Percentiles rank a stretch among this genome's conserved stretches.
Conservation (phyloP, 1,140 invertebrate genomes). For the Scaptomyza montana region DNA sequence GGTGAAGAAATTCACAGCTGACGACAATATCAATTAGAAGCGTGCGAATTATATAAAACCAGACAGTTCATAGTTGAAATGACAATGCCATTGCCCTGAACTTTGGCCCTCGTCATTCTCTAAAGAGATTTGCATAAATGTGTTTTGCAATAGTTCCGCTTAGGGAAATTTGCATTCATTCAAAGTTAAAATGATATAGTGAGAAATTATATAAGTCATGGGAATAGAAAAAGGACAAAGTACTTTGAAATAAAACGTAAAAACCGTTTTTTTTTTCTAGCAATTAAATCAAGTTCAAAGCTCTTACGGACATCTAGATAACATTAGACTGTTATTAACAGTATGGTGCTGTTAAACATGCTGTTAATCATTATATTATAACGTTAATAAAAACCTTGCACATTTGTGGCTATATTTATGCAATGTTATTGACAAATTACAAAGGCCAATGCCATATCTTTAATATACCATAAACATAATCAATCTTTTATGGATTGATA, state of each 20-base stretch:
- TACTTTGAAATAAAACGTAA: too few relatives aligned
- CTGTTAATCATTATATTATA: neutral
- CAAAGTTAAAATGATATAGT: constrained; percentile 37
- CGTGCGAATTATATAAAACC: constrained; percentile 30
- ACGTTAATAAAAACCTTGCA: neutral
- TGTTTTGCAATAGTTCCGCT: constrained; percentile 44
- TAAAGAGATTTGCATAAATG: constrained; percentile 12
- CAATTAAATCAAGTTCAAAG: neutral
- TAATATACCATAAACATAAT: constrained; percentile 26
- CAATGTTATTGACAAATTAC: constrained; percentile 38
- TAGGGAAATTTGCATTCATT: constrained; percentile 54
- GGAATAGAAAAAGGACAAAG: neutral
- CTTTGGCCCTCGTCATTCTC: constrained; percentile 34
- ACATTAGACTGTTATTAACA: neutral
- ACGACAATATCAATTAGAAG: constrained; percentile 47
- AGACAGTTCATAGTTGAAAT: constrained; percentile 12
- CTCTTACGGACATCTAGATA: neutral
- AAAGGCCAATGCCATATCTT: constrained; percentile 43
- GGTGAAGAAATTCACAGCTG: constrained; percentile 17
- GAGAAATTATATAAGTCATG: neutral
- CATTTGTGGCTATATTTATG: constrained; percentile 3
- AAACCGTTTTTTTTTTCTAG: neutral
- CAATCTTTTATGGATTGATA: constrained; percentile 42
- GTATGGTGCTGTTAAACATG: neutral
- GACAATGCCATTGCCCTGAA: constrained; percentile 40